Conservation (phyloP, 2,888 invertebrate species). For the Caenorhabditis sp. region DNA sequence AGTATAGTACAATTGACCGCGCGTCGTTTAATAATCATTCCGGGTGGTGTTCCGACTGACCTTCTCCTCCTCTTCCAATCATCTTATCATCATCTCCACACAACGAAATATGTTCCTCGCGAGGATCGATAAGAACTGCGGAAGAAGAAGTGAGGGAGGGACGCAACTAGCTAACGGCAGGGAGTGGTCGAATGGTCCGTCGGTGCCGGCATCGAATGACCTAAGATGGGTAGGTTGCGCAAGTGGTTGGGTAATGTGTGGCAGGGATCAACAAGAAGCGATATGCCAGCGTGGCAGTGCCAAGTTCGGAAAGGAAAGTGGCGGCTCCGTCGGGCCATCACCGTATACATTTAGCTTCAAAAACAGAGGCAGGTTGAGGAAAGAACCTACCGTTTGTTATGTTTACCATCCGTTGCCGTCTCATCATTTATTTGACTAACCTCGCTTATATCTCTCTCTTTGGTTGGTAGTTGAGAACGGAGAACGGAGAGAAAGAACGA, state of each 20-base stretch:
- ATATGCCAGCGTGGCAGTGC: neutral
- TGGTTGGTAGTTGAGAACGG: neutral
- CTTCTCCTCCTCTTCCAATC: neutral
- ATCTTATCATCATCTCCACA: neutral
- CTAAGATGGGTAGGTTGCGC: neutral
- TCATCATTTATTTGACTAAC: conserved; percentile 52
- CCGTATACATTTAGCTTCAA: neutral
- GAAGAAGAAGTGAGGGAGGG: neutral
- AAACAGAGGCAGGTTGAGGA: neutral
- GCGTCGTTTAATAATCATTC: neutral
- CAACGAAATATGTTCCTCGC: neutral
- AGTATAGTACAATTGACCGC: neutral
- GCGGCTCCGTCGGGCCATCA: too few species aligned
- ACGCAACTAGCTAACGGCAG: neutral
- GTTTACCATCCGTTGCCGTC: conserved; percentile 49
- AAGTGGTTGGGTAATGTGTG: neutral
- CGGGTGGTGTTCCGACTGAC: neutral
- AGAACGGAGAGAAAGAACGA: neutral
- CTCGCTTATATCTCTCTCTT: conserved; percentile 37
- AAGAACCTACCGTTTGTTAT: conserved; percentile 42
- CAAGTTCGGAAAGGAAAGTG: too few species aligned
- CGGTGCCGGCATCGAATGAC: neutral
- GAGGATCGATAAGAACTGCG: neutral
- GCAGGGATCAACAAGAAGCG: neutral
- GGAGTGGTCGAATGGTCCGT: neutral